Percentiles rank a stretch among this genome's conserved stretches.
phyloP scores from a whole-genome alignment of 2,797 vertebrate species.

The Kryptolebias ocellatus region DNA sequence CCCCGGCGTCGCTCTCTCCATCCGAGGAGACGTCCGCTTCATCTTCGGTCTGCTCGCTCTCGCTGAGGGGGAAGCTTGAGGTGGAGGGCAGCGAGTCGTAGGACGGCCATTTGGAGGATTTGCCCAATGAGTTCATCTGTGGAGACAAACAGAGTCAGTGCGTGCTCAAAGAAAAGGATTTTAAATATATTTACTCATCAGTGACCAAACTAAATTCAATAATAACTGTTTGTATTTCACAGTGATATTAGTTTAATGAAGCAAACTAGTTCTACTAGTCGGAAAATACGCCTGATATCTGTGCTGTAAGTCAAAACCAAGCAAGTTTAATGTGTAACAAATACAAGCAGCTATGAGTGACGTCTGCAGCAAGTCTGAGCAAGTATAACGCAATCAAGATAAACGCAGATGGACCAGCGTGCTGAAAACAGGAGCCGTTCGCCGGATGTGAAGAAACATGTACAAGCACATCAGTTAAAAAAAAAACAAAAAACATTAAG shows the following conservation, averaged over 20 bases:
- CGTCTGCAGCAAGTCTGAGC: slow-evolving; percentile 5
- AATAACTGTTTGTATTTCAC: neutral
- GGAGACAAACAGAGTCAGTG: neutral
- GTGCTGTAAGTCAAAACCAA: too few relatives aligned
- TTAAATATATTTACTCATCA: too few relatives aligned
- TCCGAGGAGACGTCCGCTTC: slow-evolving; percentile 76
- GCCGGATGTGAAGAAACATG: neutral
- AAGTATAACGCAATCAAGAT: neutral
- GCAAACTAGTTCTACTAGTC: too few relatives aligned
- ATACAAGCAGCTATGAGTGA: neutral
- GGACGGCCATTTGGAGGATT: slow-evolving; percentile 74
- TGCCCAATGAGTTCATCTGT: slow-evolving; percentile 76
- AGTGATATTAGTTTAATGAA: too few relatives aligned
- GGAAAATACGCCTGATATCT: too few relatives aligned
- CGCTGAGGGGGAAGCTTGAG: slow-evolving; percentile 68
- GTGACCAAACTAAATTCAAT: too few relatives aligned
- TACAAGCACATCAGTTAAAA: neutral
- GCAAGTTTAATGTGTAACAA: neutral
- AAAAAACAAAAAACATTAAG: too few relatives aligned
- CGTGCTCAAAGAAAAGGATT: too few relatives aligned
- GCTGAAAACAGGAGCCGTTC: neutral
- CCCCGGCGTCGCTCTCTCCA: slow-evolving; percentile 58
- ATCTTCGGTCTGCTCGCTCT: slow-evolving; percentile 79
- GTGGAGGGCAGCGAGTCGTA: slow-evolving; percentile 73
- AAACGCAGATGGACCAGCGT: slow-evolving; percentile 6